phyloP scores from a whole-genome alignment of 2,888 invertebrate species.

The Lycophotia porphyrea region DNA sequence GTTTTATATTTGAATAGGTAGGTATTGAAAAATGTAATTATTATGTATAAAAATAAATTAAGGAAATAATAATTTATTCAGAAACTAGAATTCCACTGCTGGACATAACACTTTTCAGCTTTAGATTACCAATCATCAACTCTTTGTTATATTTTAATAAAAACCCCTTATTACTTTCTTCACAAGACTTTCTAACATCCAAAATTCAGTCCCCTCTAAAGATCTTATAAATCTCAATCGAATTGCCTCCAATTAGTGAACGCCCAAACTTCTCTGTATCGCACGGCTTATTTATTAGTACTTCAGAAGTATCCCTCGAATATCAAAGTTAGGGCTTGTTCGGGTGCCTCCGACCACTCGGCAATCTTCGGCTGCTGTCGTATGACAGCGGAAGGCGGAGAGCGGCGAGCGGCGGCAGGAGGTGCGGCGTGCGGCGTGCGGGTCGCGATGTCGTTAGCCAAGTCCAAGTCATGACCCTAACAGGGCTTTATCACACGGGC shows the following conservation, averaged over 20 bases:
- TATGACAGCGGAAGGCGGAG: too few species aligned
- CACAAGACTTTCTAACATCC: not conserved
- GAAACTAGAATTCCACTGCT: not conserved
- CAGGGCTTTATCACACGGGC: too few species aligned
- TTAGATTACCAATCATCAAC: not conserved
- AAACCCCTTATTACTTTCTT: not conserved
- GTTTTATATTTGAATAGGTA: too few species aligned
- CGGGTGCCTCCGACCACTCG: too few species aligned
- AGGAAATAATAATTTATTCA: not conserved
- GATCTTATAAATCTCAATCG: conserved; percentile 46
- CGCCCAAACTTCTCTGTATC: conserved; percentile 32
- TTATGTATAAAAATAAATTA: too few species aligned
- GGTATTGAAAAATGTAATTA: too few species aligned
- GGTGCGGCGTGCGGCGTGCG: too few species aligned
- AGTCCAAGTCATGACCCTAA: too few species aligned
- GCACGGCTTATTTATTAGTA: conserved; percentile 43
- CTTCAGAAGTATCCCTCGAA: conserved; percentile 17
- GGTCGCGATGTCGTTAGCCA: too few species aligned
- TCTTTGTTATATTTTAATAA: not conserved
- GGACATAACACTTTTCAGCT: not conserved
- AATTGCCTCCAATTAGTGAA: conserved; percentile 43
- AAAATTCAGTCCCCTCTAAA: not conserved
- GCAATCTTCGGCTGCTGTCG: too few species aligned
- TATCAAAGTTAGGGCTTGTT: conserved; percentile 32
- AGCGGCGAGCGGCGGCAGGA: too few species aligned